Base-by-base conservation (phyloP, 2,113 vertebrate genomes). In the Centropus bengalensis region DNA sequence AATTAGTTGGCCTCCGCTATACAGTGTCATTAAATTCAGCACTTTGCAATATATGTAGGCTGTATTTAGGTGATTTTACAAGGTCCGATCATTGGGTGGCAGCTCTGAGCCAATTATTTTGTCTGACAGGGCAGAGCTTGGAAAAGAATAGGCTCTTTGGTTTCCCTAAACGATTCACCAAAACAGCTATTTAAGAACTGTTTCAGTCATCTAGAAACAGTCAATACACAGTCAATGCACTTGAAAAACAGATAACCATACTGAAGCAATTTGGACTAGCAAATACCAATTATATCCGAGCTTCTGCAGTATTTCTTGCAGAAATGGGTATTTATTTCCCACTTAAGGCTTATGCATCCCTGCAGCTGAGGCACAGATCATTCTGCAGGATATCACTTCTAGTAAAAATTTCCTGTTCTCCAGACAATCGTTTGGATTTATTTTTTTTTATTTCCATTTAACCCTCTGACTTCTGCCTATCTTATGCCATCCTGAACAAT, bases 11-110 rank as follows among this genome's bases (percentile, higher is more conserved):
- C 18, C 40, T 51, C 32, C 1, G 0, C 24, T 68, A 3, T 7
- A 5, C 16, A 21, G 10, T 55, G 36, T 69, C 36, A 6, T 9
- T 42, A 45, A 54, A 44, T 3, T 4, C 14, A 7, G 45, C 21
- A 14, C 26, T 78, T 76, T 17, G 10, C 52, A 44, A 23, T 32
- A 3, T 2, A 18, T 10, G 18, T n/a, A 64, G 20, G 14, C 44
- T 22, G 8, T 21, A 21, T 83, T 74, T 23, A 38, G n/a, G 54
- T 60, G 82, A 38, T 68, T 88, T 96, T 96, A 76, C 94, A 54
- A 42, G 9, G 20, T 93, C 36, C 90, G 77, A 68, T 71, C 96
- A 47, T 94, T 86, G 82, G 96, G 94, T 96, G 96, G 96, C 96
- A 97, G 95, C 90, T 94, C 86, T 93, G 91, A 96, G 93, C 80